phyloP scores from a whole-genome alignment of 2,888 invertebrate species.

The Orchesella flavescens region DNA sequence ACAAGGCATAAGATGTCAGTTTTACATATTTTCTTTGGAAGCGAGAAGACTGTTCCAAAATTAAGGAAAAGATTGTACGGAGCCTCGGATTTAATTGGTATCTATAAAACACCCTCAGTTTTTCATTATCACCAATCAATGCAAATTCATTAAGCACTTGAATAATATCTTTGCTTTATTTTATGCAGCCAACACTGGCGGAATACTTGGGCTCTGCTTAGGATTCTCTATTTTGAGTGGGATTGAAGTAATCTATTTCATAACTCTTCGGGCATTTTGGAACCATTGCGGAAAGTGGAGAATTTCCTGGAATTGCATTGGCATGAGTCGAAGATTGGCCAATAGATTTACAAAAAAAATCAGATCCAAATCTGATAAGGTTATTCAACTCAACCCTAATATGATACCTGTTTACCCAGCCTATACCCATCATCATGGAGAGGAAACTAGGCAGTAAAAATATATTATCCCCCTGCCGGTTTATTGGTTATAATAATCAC shows the following conservation, averaged over 20 bases:
- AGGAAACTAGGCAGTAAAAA: too few species aligned
- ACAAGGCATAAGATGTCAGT: constrained; percentile 37
- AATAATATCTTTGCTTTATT: not conserved
- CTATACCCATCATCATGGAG: too few species aligned
- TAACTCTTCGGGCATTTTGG: constrained; percentile 61
- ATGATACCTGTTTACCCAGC: constrained; percentile 5
- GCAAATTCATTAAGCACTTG: not conserved
- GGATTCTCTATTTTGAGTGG: constrained; percentile 68
- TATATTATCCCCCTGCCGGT: too few species aligned
- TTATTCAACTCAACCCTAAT: constrained; percentile 4
- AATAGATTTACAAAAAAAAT: constrained; percentile 3
- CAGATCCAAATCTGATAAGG: not conserved
- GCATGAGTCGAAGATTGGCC: not conserved
- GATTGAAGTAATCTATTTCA: constrained; percentile 66
- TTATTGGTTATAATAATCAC: too few species aligned
- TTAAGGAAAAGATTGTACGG: constrained; percentile 38
- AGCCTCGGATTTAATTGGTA: constrained; percentile 48
- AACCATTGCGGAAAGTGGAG: constrained; percentile 39
- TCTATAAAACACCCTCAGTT: too few species aligned
- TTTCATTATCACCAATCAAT: too few species aligned
- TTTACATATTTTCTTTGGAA: constrained; percentile 46
- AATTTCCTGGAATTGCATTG: too few species aligned
- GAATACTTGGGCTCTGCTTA: constrained; percentile 65
- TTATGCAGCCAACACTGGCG: constrained; percentile 57
- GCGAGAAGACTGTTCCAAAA: constrained; percentile 42